Percentiles rank a stretch among this genome's conserved stretches.
phyloP scores from a whole-genome alignment of 2,113 vertebrate species.

The Phylloscopus trochiloides region DNA sequence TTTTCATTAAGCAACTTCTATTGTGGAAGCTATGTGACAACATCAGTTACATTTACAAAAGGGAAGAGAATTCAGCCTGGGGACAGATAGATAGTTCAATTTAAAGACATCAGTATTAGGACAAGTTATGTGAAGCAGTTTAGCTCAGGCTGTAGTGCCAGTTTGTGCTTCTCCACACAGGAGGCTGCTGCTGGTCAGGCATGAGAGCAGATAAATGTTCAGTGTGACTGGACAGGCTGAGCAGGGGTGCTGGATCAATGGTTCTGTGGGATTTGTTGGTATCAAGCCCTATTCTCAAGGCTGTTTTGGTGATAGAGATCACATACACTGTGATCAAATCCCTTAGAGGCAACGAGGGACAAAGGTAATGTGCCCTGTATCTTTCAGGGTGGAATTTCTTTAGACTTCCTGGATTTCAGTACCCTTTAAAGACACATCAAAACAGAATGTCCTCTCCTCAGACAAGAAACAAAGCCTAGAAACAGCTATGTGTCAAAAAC shows the following conservation, averaged over 20 bases:
- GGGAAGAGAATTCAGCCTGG: not conserved
- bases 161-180: not conserved
- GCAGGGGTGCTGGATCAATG: not conserved
- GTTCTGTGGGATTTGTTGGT: not conserved
- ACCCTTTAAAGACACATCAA: not conserved
- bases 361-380: not conserved
- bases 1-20: not conserved
- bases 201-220: not conserved
- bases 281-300: fast-evolving
- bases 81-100: not conserved
- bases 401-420: not conserved
- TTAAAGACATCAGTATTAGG: not conserved
- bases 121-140: not conserved
- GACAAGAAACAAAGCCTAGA: not conserved
- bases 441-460: not conserved
- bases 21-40: not conserved
- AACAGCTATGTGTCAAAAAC: not conserved
- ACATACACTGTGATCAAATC: not conserved
- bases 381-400: not conserved
- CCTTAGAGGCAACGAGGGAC: not conserved
- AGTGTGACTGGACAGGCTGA: not conserved
- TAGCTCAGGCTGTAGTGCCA: not conserved
- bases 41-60: not conserved
- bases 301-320: not conserved
- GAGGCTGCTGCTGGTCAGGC: not conserved